Percentiles rank a stretch among this genome's conserved stretches.
These are phyloP conservation scores for Steinernema scapterisci DNA, from an alignment of 2,888 invertebrate species.

Conservation along the genomic window DNA sequence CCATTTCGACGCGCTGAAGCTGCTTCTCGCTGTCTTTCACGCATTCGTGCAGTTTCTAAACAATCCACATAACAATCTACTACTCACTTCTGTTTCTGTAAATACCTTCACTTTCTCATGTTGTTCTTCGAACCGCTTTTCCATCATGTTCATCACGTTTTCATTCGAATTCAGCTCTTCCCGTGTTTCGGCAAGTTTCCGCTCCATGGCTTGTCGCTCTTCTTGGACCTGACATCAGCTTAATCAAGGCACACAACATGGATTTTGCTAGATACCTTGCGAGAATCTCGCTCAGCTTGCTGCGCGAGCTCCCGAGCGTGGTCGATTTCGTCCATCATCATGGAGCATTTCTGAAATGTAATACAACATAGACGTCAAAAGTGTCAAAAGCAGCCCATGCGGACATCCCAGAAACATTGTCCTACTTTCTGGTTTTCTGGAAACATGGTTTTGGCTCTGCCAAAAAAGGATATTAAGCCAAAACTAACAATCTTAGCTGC, in stretches of 20 bases:
- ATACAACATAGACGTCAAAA: no score
- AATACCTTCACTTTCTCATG: slow-evolving; percentile 62
- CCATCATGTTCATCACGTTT: slow-evolving; percentile 58
- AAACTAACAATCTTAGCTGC: no score
- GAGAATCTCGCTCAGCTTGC: slow-evolving; percentile 37
- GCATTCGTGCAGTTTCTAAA: slow-evolving; percentile 42
- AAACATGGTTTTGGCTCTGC: no score
- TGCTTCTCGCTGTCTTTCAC: slow-evolving; percentile 57
- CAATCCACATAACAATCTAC: not conserved
- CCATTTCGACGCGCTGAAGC: slow-evolving; percentile 54
- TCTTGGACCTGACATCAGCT: slow-evolving; percentile 40
- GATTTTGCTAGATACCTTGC: slow-evolving; percentile 35
- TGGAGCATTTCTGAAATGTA: slow-evolving; percentile 1
- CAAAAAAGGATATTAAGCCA: no score
- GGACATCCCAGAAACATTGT: no score
- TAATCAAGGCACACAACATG: not conserved
- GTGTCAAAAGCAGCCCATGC: no score
- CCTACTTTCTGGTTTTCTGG: no score
- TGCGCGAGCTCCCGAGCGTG: slow-evolving; percentile 15
- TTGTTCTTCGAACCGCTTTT: slow-evolving; percentile 62
- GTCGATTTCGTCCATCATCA: slow-evolving; percentile 23
- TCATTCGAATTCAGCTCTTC: slow-evolving; percentile 61
- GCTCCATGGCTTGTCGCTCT: slow-evolving; percentile 35
- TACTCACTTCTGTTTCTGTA: not conserved
- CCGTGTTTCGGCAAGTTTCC: slow-evolving; percentile 41